Percentiles rank a stretch among this genome's conserved stretches.
phyloP scores from a whole-genome alignment of 2,113 vertebrate species.

The Carassius carassius region DNA sequence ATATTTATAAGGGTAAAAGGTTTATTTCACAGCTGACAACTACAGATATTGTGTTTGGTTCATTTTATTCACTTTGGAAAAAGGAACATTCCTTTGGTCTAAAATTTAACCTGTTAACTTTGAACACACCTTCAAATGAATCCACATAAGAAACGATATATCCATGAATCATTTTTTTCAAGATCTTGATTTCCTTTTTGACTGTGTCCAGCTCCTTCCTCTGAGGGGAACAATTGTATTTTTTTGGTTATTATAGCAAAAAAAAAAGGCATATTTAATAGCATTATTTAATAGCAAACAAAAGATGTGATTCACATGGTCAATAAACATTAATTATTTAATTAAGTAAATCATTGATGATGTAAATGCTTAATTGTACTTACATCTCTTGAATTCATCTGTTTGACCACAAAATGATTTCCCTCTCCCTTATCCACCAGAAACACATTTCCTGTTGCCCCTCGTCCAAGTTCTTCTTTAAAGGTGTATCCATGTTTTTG shows the following conservation, averaged over 20 bases:
- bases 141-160: not conserved
- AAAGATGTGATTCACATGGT: too few species aligned
- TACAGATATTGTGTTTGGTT: not conserved
- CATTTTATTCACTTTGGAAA: too few species aligned
- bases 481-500: not conserved
- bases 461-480: not conserved
- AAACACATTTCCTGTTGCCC: not conserved
- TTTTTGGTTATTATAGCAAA: not conserved
- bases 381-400: not conserved
- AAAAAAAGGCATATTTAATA: too few species aligned
- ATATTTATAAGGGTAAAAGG: too few species aligned
- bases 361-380: not conserved
- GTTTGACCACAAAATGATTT: not conserved
- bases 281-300: too few species aligned
- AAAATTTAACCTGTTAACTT: not conserved
- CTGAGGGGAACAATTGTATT: not conserved
- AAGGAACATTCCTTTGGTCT: not conserved
- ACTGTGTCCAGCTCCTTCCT: not conserved
- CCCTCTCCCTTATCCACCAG: not conserved
- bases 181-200: not conserved
- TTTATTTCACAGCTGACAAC: not conserved
- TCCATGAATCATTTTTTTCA: not conserved
- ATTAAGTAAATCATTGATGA: not conserved
- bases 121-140: not conserved
- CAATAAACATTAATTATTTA: too few species aligned